Conservation (phyloP, 2,113 vertebrate species). For the Eupsittula cactorum region DNA sequence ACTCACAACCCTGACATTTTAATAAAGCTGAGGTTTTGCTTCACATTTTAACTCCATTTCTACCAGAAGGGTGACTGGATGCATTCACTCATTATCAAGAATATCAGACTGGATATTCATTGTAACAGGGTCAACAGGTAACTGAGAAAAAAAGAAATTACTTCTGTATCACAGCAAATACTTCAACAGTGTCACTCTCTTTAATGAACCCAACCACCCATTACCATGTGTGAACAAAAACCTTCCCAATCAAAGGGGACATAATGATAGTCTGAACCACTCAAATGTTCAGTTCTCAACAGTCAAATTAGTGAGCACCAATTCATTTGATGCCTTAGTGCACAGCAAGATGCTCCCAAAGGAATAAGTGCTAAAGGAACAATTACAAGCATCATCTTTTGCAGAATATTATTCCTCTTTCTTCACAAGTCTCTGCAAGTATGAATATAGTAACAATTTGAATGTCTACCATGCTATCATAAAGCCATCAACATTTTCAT, state of each 20-base stretch:
- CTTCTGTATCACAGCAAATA: constrained; percentile 28
- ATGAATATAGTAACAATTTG: constrained; percentile 55
- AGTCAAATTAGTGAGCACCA: background rate
- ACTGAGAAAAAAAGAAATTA: constrained; percentile 52
- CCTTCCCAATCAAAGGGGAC: background rate
- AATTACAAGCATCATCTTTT: constrained; percentile 23
- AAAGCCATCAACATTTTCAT: constrained; percentile 52
- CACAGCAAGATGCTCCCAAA: constrained; percentile 18
- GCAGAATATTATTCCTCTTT: constrained; percentile 32
- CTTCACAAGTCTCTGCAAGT: constrained; percentile 30
- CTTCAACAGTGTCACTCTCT: background rate
- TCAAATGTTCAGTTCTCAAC: background rate
- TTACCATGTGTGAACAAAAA: background rate
- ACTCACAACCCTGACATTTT: background rate
- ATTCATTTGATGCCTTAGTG: constrained; percentile 34
- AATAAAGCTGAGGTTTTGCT: constrained; percentile 10
- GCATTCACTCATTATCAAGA: constrained; percentile 44
- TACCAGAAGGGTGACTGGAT: background rate
- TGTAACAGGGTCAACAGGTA: constrained; percentile 37
- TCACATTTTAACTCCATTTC: background rate
- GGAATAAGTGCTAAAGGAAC: constrained; percentile 33
- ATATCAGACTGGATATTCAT: constrained; percentile 5
- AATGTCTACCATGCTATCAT: constrained; percentile 7
- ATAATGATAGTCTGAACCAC: constrained; percentile 32
- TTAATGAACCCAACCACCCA: background rate